A percentile compares a stretch with the other conserved stretches of the same genome.
Evolutionary conservation across 1,140 invertebrate species (phyloP).

Genomic region (Amphibalanus amphitrite): DNA sequence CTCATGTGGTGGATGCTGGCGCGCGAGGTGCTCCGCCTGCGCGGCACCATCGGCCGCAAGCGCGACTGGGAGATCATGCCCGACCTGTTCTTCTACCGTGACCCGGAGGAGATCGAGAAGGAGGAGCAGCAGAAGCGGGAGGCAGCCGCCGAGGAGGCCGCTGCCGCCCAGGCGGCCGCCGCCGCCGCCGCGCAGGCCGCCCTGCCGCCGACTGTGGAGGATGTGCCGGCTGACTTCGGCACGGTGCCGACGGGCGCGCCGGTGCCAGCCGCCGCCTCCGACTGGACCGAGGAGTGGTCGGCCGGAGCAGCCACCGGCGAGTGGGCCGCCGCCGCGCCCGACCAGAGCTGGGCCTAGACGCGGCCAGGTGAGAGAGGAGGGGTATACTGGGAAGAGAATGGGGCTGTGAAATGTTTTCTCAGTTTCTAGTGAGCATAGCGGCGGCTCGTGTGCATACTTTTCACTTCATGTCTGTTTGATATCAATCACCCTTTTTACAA

Average conservation of each 20-base stretch:
- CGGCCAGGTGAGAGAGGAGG: neutral
- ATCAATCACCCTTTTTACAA: too few species aligned
- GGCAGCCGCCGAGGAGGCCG: slow-evolving; percentile 24
- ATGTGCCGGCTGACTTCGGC: slow-evolving; percentile 11
- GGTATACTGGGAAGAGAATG: slow-evolving; percentile 47
- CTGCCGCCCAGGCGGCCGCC: slow-evolving; percentile 27
- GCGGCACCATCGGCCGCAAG: slow-evolving; percentile 79
- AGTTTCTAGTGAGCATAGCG: slow-evolving; percentile 25
- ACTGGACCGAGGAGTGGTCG: slow-evolving; percentile 16
- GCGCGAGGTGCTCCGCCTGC: slow-evolving; percentile 85
- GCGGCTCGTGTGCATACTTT: too few species aligned
- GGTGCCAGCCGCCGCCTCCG: slow-evolving; percentile 20
- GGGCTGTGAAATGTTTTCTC: too few species aligned
- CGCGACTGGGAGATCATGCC: slow-evolving; percentile 95
- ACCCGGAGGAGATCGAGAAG: slow-evolving; percentile 54
- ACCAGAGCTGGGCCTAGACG: slow-evolving; percentile 10
- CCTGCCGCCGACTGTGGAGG: slow-evolving; percentile 15
- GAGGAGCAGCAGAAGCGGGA: slow-evolving; percentile 81
- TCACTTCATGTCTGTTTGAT: too few species aligned
- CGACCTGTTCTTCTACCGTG: slow-evolving; percentile 93
- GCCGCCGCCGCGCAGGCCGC: slow-evolving; percentile 20
- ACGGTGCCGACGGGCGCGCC: slow-evolving; percentile 28
- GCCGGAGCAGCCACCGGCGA: slow-evolving; percentile 14
- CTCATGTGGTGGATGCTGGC: slow-evolving; percentile 99
- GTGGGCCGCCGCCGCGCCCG: slow-evolving; percentile 17